A percentile compares a stretch with the other conserved stretches of the same genome.
phyloP scores from a whole-genome alignment of 1,140 invertebrate species.

The Cotesia vestalis region DNA sequence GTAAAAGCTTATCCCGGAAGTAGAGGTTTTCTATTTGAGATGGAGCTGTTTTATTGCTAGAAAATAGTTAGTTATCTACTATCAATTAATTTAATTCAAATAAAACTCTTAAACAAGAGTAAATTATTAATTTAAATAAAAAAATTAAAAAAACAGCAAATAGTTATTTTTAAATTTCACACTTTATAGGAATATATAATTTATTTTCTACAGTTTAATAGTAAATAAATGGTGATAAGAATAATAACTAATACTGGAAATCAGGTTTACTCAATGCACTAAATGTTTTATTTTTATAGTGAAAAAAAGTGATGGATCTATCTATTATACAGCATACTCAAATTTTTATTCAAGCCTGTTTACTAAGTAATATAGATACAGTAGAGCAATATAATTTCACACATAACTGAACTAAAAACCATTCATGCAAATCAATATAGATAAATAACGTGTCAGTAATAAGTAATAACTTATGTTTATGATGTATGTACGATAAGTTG shows the following conservation, averaged over 20 bases:
- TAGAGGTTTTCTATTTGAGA: slow-evolving; percentile 8
- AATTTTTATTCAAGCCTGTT: neutral
- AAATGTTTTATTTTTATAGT: neutral
- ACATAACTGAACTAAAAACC: slow-evolving; percentile 31
- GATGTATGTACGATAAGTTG: slow-evolving; percentile 26
- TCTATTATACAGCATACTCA: neutral
- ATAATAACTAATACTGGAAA: slow-evolving; percentile 15
- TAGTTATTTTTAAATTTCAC: neutral
- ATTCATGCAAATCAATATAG: slow-evolving; percentile 25
- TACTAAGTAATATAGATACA: neutral
- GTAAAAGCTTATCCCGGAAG: slow-evolving; percentile 24
- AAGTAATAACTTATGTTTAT: neutral
- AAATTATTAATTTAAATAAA: slow-evolving; percentile 11
- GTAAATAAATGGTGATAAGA: slow-evolving; percentile 33
- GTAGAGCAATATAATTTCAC: slow-evolving; percentile 33
- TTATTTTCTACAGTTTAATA: slow-evolving; percentile 25
- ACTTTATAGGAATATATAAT: slow-evolving; percentile 22
- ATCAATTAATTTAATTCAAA: neutral
- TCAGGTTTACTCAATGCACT: slow-evolving; percentile 24
- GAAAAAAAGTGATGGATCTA: neutral
- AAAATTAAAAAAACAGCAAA: neutral
- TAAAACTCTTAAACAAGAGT: neutral
- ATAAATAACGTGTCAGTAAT: neutral
- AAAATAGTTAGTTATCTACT: neutral
- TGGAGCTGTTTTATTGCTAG: neutral